A percentile compares a stretch with the other conserved stretches of the same genome.
Evolutionary conservation across 2,888 invertebrate genomes (phyloP).

Genomic region (Teleogryllus oceanicus): DNA sequence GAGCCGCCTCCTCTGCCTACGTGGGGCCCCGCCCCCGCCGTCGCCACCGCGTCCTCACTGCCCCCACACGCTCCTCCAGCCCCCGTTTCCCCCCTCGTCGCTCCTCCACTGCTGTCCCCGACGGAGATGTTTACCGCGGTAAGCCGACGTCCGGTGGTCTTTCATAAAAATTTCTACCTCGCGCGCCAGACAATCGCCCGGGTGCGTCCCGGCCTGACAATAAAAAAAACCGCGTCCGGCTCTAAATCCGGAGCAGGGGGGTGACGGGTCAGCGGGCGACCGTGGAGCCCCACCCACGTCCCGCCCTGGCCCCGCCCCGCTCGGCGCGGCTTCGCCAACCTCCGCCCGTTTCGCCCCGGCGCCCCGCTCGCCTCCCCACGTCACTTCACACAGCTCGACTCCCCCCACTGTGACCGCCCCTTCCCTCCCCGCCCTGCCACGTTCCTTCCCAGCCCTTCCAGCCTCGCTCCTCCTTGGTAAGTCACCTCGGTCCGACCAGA

Average conservation of each 20-base stretch:
- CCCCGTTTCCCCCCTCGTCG: background rate
- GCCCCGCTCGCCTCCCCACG: too few relatives aligned
- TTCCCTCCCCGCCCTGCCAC: background rate
- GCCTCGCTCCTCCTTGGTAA: background rate
- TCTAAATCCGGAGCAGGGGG: background rate
- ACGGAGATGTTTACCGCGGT: constrained; percentile 11
- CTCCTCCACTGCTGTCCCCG: background rate
- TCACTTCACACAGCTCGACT: background rate
- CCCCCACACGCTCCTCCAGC: background rate
- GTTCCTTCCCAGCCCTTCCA: background rate
- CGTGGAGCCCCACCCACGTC: too few relatives aligned
- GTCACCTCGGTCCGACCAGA: background rate
- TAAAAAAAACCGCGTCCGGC: background rate
- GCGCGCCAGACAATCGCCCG: background rate
- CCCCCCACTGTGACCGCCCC: background rate
- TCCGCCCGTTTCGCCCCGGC: too few relatives aligned
- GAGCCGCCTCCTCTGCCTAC: background rate
- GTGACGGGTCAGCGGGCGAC: background rate
- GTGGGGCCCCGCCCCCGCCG: background rate
- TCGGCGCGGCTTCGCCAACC: too few relatives aligned
- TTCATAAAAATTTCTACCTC: constrained; percentile 2
- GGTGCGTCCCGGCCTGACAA: background rate
- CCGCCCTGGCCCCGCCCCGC: too few relatives aligned
- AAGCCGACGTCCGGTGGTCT: background rate
- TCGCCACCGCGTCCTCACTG: background rate